Conservation (phyloP, 2,797 vertebrate species). For the Paedocypris micromegethes region DNA sequence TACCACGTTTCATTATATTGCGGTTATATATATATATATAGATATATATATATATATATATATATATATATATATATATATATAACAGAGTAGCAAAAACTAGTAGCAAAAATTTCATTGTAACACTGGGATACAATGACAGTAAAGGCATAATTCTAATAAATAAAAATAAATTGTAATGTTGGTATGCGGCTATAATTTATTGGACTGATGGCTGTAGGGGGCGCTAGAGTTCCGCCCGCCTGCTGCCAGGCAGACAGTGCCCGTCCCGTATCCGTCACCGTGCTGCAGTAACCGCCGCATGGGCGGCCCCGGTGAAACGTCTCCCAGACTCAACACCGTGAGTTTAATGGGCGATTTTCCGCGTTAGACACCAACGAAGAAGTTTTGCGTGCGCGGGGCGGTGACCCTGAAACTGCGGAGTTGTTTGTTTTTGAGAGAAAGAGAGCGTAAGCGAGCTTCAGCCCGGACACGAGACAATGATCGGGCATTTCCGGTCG, state of each 20-base stretch:
- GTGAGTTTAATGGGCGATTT: not conserved
- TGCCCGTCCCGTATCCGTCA: conserved; percentile 20
- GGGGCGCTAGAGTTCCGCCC: conserved; percentile 13
- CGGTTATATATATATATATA: no score
- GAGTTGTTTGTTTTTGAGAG: not conserved
- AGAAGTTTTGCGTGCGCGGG: not conserved
- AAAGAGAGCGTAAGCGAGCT: not conserved
- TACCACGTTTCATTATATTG: no score
- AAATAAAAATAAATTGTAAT: no score
- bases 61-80: no score
- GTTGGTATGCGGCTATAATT: no score
- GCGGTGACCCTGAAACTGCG: conserved; percentile 8
- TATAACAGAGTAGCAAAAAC: no score
- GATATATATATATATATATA: no score
- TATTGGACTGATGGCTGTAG: no score
- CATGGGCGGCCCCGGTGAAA: conserved; percentile 34
- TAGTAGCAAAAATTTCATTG: no score
- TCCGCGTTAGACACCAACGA: not conserved
- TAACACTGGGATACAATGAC: no score
- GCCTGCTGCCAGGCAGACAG: conserved; percentile 32
- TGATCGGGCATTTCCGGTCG: not conserved
- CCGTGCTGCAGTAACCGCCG: conserved; percentile 5
- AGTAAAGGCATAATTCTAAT: no score
- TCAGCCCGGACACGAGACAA: conserved; percentile 4
- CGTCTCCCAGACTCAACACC: conserved; percentile 13